A percentile compares a stretch with the other conserved stretches of the same genome.
Conservation (phyloP, 2,888 invertebrate species). For the Bembecia ichneumoniformis region DNA sequence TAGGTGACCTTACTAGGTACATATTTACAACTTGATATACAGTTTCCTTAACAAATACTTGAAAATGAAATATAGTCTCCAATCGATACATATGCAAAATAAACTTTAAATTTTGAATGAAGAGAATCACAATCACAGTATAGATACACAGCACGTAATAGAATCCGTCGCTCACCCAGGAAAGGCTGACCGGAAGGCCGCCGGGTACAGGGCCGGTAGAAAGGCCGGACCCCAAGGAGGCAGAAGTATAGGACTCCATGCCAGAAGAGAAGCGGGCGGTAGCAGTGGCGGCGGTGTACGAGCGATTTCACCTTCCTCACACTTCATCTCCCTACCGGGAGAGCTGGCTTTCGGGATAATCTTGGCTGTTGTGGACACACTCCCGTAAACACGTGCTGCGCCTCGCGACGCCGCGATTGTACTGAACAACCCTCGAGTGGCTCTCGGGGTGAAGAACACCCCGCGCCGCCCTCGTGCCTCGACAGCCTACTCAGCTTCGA, state of each 20-base stretch:
- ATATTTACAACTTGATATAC: no score
- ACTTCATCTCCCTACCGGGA: conserved; percentile 69
- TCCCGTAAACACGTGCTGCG: conserved; percentile 63
- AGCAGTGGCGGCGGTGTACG: conserved; percentile 54
- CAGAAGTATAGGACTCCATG: conserved; percentile 82
- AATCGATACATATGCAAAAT: not conserved
- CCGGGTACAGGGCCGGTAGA: conserved; percentile 80
- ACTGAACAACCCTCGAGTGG: conserved; percentile 73
- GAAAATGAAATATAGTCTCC: no score
- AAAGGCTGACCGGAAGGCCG: conserved; percentile 79
- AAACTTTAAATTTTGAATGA: not conserved
- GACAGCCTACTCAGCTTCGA: conserved; percentile 69
- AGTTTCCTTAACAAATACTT: no score
- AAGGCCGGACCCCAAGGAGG: conserved; percentile 83
- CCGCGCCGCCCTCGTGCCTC: conserved; percentile 67
- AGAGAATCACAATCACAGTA: not conserved
- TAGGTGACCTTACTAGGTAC: no score
- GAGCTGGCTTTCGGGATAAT: conserved; percentile 68
- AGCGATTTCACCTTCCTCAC: conserved; percentile 59
- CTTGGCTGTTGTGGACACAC: conserved; percentile 45
- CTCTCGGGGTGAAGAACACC: conserved; percentile 70
- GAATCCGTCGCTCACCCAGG: conserved; percentile 76
- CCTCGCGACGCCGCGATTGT: conserved; percentile 60
- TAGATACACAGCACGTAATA: conserved; percentile 2
- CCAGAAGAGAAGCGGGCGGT: conserved; percentile 77